Evolutionary conservation across 37 sponge, comb jelly and placozoan species (phyloP), one percentile per base, ranked within the genome.

Genomic region (Axinella damicornis): DNA sequence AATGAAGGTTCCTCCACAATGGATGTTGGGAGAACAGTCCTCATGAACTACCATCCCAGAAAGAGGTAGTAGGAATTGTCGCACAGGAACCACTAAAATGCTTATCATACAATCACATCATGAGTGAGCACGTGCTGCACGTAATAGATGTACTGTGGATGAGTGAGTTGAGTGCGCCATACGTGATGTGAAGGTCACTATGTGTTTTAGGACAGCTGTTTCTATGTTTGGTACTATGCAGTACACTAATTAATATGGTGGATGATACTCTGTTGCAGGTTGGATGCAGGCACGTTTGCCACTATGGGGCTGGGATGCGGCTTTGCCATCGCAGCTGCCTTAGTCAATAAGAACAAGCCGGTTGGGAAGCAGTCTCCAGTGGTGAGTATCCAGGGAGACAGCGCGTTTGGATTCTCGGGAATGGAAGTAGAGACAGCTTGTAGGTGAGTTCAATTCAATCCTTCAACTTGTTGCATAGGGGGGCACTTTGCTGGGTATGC

Each of bases 261-360:
- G 4, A 46, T 78, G 5, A 63, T 27, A 28, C 65, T 67, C 37
- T 65, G 20, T 68, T 79, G 13, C 38, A 95, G 96, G 71, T 69
- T 97, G 27, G 97, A 97, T 92, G 97, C 97, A 58, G 97, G 97
- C 0, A 92, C 97, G 20, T 97, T 94, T 92, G 97, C 90, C 1
- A 94, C 97, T 0, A 97, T 97, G 97, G 97, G 97, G 1, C 84
- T 97, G 9, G 97, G 97, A 13, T 59, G 80, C 80, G 97, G 97
- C 17, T 97, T 88, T 87, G 95, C 97, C 22, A 94, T 97, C 25
- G 97, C 97, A 35, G 93, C 90, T 85, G 90, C 88, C 34, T 30
- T 94, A 21, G 24, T 88, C 14, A 71, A 75, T 12, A 72, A 78
- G n/a, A 57, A n/a, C n/a, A 89, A 83, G 19, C 58, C 59, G 21